Evolutionary conservation across 2,797 vertebrate species (phyloP).

Genomic region (Dallia pectoralis): DNA sequence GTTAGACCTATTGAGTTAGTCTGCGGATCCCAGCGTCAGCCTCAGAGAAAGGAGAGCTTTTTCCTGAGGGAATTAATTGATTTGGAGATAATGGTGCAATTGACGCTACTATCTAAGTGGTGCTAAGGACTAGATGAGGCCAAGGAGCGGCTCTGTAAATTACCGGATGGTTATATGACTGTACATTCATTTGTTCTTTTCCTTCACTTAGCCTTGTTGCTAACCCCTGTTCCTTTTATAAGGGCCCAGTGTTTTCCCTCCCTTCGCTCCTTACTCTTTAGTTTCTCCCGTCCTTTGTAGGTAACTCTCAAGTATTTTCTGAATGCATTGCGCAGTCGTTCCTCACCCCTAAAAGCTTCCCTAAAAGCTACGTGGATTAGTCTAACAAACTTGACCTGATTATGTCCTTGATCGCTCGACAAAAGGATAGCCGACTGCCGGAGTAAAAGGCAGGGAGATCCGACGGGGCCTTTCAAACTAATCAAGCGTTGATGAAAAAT

Average conservation of each 20-base stretch:
- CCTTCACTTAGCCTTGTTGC: neutral
- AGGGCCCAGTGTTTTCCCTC: neutral
- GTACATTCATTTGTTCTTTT: neutral
- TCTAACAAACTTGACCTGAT: neutral
- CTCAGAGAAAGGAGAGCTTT: constrained; percentile 4
- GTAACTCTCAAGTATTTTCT: neutral
- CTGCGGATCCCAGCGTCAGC: neutral
- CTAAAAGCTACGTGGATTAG: neutral
- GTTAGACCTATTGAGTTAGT: neutral
- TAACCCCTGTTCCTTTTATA: neutral
- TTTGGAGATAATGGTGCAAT: constrained; percentile 1
- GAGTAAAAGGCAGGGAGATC: neutral
- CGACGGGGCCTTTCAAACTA: neutral
- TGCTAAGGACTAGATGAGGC: neutral
- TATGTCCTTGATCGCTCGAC: neutral
- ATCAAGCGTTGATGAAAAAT: neutral
- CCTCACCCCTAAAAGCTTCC: neutral
- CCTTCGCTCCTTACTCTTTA: neutral
- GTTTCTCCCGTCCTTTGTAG: neutral
- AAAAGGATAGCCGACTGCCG: neutral
- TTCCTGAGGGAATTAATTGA: neutral
- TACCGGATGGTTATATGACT: neutral
- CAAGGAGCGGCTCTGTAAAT: neutral
- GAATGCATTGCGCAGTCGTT: no score
- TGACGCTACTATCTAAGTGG: neutral